phyloP scores from a whole-genome alignment of 2,113 vertebrate genomes.

The Australoheros scitulus region DNA sequence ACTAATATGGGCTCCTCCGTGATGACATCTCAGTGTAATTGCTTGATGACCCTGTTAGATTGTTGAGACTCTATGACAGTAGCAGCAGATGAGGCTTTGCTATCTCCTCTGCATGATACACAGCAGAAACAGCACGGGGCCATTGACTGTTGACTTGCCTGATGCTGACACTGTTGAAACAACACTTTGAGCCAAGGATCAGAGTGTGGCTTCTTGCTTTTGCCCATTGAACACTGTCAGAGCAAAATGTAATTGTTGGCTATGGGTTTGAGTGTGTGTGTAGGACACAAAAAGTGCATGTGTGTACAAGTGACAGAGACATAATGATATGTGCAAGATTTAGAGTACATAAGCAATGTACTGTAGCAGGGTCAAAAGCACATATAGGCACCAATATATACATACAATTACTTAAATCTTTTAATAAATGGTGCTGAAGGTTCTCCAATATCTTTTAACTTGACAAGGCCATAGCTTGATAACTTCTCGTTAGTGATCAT shows the following conservation, averaged over 20 bases:
- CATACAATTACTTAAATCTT: no score
- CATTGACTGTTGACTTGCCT: conserved; percentile 56
- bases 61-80: background rate
- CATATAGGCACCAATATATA: no score
- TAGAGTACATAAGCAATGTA: background rate
- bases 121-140: conserved; percentile 42
- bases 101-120: conserved; percentile 24
- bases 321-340: background rate
- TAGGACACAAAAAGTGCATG: background rate
- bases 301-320: no score
- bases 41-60: conserved; percentile 20
- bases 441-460: no score
- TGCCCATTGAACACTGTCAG: conserved; percentile 38
- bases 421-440: no score
- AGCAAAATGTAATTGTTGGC: conserved; percentile 49
- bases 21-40: conserved; percentile 30
- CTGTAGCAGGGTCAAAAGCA: background rate
- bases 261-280: conserved; percentile 17
- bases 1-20: background rate
- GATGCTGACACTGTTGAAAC: conserved; percentile 64
- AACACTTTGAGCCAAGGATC: conserved; percentile 63
- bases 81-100: conserved; percentile 37
- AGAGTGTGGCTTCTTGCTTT: conserved; percentile 49
- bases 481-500: background rate
- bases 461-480: background rate